phyloP scores from a whole-genome alignment of 2,113 vertebrate genomes.

The Marmota flaviventris region DNA sequence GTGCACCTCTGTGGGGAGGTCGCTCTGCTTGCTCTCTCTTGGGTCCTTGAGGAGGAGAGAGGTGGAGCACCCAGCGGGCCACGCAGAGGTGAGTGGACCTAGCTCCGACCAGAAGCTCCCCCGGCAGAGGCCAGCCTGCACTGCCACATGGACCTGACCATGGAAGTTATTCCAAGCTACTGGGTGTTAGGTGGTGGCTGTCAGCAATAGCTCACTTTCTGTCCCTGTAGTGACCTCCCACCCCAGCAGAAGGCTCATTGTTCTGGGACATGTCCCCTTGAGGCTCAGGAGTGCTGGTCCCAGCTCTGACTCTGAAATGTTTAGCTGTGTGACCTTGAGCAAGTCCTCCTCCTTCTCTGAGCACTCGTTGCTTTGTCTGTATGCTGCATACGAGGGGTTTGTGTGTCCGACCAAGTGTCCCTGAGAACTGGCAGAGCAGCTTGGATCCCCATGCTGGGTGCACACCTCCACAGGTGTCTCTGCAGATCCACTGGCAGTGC shows the following conservation, averaged over 20 bases:
- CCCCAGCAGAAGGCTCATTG: not conserved
- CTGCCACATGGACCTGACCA: not conserved
- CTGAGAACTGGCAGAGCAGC: not conserved
- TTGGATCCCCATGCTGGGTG: rapidly evolving
- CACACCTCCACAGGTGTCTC: not conserved
- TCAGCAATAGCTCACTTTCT: not conserved
- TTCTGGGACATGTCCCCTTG: not conserved
- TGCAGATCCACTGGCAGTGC: not conserved
- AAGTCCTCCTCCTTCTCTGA: not conserved
- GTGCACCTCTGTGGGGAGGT: not conserved
- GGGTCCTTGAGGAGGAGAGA: not conserved
- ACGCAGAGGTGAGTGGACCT: rapidly evolving
- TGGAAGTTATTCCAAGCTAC: not conserved
- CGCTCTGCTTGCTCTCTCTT: rapidly evolving
- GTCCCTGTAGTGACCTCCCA: no score
- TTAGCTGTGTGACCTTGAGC: not conserved
- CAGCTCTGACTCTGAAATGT: not conserved
- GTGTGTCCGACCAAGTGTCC: not conserved
- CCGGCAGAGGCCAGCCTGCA: not conserved
- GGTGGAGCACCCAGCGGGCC: not conserved
- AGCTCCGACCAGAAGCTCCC: not conserved
- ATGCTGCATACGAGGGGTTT: no score
- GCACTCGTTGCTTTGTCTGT: not conserved
- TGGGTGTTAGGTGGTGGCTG: not conserved
- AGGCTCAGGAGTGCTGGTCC: not conserved